Conservation (phyloP, 2,113 vertebrate genomes). For the Phyllostomus discolor region DNA sequence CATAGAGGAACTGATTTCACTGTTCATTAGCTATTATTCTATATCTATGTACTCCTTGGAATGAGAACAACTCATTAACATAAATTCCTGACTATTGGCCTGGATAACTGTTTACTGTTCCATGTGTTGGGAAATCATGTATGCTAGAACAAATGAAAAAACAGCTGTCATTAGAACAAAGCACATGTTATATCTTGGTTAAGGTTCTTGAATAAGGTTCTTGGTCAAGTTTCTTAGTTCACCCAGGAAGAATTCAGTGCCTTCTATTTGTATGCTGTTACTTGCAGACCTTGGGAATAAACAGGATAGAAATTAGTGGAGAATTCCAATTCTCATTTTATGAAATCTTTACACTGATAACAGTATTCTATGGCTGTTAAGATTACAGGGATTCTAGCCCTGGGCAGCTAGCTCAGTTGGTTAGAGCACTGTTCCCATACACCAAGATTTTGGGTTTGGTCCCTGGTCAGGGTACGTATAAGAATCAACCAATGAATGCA, state of each 20-base stretch:
- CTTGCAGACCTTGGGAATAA: slow-evolving; percentile 58
- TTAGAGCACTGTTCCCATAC: too few relatives aligned
- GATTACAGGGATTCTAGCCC: neutral
- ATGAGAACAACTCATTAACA: neutral
- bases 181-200: neutral
- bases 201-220: neutral
- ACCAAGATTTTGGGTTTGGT: too few relatives aligned
- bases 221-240: neutral
- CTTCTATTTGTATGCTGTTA: neutral
- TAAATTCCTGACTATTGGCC: neutral
- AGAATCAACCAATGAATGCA: too few relatives aligned
- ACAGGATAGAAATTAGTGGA: neutral
- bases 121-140: neutral
- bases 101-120: neutral
- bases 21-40: neutral
- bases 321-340: neutral
- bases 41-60: fast-evolving
- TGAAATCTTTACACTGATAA: neutral
- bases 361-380: neutral
- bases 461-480: too few relatives aligned
- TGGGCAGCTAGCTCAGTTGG: too few relatives aligned
- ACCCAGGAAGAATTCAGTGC: neutral
- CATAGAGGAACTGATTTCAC: neutral
- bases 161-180: neutral
- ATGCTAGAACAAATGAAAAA: neutral